These are phyloP conservation scores for Sympetrum striolatum DNA, from an alignment of 2,888 invertebrate species.

Conservation along the genomic window DNA sequence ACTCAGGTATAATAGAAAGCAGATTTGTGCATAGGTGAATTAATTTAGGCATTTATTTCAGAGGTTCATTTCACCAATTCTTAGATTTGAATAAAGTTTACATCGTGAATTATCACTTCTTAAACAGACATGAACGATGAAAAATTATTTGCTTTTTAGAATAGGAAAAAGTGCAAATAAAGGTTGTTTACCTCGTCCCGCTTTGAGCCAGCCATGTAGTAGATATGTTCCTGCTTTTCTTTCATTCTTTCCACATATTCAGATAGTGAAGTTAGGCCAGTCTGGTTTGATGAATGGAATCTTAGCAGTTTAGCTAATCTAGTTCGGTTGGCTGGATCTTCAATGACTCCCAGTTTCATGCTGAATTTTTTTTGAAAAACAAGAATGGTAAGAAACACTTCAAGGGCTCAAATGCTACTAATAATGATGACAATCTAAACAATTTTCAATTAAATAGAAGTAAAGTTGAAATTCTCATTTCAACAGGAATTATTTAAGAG, in stretches of 20 bases:
- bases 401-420: no score
- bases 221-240: constrained; percentile 91
- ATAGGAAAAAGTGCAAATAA: no score
- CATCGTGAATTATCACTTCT: no score
- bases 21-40: no score
- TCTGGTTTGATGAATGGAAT: constrained; percentile 82
- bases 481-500: not conserved
- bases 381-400: not conserved
- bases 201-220: constrained; percentile 92
- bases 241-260: constrained; percentile 97
- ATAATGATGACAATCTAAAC: no score
- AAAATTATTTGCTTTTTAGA: no score
- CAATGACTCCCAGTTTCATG: constrained; percentile 95
- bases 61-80: no score
- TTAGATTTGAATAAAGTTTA: no score
- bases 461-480: not conserved
- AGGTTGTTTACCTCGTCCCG: constrained; percentile 70
- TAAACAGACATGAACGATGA: no score
- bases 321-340: constrained; percentile 95
- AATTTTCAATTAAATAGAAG: not conserved
- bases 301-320: constrained; percentile 92
- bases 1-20: no score
- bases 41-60: no score
- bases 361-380: constrained; percentile 58
- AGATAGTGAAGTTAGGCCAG: constrained; percentile 73